Evolutionary conservation across 2,797 vertebrate genomes (phyloP).

Genomic region (Botia kubotai): DNA sequence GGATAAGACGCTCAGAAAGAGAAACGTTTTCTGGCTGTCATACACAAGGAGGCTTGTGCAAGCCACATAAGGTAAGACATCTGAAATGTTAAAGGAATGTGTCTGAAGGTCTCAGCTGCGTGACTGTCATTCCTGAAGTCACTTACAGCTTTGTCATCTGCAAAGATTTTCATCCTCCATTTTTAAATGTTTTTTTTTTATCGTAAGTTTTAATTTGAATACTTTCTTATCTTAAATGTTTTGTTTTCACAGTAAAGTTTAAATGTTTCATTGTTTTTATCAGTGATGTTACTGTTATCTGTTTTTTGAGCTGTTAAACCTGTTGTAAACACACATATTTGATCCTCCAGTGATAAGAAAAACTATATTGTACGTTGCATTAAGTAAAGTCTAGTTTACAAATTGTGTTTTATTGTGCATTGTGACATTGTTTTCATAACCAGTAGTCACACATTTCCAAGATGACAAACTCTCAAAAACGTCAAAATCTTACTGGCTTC

Average conservation of each 20-base stretch:
- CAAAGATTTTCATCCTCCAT: not conserved
- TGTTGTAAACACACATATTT: not conserved
- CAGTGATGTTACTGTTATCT: not conserved
- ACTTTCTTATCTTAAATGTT: not conserved
- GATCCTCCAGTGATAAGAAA: not conserved
- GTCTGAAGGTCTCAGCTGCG: not conserved
- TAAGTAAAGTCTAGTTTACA: too few species aligned
- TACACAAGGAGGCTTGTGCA: constrained; percentile 35
- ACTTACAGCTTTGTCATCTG: not conserved
- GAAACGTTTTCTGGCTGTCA: constrained; percentile 37
- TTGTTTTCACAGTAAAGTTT: not conserved
- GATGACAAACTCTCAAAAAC: too few species aligned
- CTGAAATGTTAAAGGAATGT: not conserved
- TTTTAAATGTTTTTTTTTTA: not conserved
- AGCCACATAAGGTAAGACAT: constrained; percentile 37
- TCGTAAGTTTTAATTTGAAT: not conserved
- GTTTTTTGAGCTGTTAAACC: not conserved
- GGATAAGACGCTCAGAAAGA: constrained; percentile 25
- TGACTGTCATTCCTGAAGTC: not conserved
- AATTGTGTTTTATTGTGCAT: too few species aligned
- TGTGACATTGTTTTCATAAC: too few species aligned
- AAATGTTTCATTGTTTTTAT: not conserved
- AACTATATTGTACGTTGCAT: too few species aligned
- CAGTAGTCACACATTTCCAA: too few species aligned
- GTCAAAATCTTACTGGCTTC: too few species aligned